A percentile compares a stretch with the other conserved stretches of the same genome.
phyloP scores from a whole-genome alignment of 2,888 invertebrate species.

The Cantharis nigra region DNA sequence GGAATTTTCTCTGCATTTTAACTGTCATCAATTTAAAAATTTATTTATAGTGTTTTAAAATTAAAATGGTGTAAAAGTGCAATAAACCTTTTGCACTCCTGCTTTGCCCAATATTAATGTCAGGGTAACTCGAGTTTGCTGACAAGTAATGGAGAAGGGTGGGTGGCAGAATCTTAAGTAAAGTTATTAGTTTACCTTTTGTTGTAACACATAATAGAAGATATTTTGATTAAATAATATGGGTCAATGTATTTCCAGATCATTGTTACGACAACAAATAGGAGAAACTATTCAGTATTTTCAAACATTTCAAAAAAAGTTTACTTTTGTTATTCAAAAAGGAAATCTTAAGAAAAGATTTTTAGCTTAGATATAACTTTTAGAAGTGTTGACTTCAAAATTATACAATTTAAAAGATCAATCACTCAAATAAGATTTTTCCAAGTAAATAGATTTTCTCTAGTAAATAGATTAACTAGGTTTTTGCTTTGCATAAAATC shows the following conservation, averaged over 20 bases:
- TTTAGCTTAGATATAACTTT: too few relatives aligned
- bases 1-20: background rate
- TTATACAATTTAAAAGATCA: too few relatives aligned
- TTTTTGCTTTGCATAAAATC: too few relatives aligned
- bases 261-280: background rate
- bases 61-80: background rate
- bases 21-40: background rate
- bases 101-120: background rate
- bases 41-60: background rate
- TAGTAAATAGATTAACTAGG: too few relatives aligned
- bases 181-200: background rate
- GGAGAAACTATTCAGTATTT: background rate
- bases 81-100: background rate
- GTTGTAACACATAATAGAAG: background rate
- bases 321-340: too few relatives aligned
- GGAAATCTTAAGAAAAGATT: too few relatives aligned
- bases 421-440: too few relatives aligned
- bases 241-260: background rate
- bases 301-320: background rate
- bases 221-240: background rate
- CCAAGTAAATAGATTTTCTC: too few relatives aligned
- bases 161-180: background rate
- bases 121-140: background rate
- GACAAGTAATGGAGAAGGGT: background rate
- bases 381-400: too few relatives aligned